These are phyloP conservation scores for Nylanderia fulva DNA, from an alignment of 1,140 invertebrate species.

Conservation along the genomic window DNA sequence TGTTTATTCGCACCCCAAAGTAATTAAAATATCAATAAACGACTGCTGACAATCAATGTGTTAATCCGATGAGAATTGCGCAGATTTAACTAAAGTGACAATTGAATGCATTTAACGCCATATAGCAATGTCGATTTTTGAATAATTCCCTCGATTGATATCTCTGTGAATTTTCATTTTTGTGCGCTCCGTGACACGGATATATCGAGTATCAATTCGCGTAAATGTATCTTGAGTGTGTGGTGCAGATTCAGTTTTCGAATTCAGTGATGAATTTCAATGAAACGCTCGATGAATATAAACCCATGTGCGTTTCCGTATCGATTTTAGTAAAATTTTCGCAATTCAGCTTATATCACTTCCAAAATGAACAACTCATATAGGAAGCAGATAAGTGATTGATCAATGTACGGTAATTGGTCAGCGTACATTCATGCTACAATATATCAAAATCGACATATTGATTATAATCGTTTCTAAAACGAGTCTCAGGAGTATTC, in stretches of 20 bases:
- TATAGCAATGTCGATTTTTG: not conserved
- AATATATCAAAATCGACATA: slow-evolving; percentile 47
- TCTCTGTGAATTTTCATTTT: slow-evolving; percentile 18
- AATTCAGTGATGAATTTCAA: slow-evolving; percentile 39
- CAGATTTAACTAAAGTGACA: slow-evolving; percentile 26
- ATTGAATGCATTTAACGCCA: not conserved
- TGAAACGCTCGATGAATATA: slow-evolving; percentile 26
- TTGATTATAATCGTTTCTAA: slow-evolving; percentile 31
- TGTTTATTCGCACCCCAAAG: not conserved
- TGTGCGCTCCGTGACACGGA: not conserved
- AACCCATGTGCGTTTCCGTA: not conserved
- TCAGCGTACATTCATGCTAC: not conserved
- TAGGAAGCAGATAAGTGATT: slow-evolving; percentile 38
- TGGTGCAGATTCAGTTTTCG: not conserved
- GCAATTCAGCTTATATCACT: slow-evolving; percentile 7
- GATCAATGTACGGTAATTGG: slow-evolving; percentile 34
- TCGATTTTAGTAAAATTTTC: slow-evolving; percentile 44
- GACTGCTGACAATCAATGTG: not conserved
- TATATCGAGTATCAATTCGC: slow-evolving; percentile 13
- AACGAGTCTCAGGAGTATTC: slow-evolving; percentile 11
- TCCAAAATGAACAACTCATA: slow-evolving; percentile 12
- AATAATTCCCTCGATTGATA: slow-evolving; percentile 1
- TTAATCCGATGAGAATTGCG: slow-evolving; percentile 24
- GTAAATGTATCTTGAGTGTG: slow-evolving; percentile 12
- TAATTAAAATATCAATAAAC: slow-evolving; percentile 51